Evolutionary conservation across 2,113 vertebrate genomes (phyloP).

Genomic region (Megalops atlanticus): DNA sequence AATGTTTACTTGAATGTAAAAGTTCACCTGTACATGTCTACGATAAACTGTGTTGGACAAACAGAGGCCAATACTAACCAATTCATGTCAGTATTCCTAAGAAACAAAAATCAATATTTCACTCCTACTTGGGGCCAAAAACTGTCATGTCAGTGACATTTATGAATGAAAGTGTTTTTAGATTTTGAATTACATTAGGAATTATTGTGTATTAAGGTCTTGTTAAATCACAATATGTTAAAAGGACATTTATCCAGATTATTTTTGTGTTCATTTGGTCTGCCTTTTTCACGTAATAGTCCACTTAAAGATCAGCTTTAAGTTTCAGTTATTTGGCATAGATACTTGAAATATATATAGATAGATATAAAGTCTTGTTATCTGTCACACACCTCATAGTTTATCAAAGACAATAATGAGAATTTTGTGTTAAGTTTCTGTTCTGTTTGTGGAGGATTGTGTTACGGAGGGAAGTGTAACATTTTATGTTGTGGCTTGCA

Average conservation of each 20-base stretch:
- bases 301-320: background rate
- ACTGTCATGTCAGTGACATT: background rate
- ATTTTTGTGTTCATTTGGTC: constrained; percentile 41
- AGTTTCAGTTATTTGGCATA: background rate
- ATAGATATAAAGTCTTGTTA: background rate
- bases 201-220: constrained; percentile 52
- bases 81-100: constrained; percentile 5
- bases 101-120: background rate
- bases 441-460: too few species aligned
- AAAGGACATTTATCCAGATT: constrained; percentile 60
- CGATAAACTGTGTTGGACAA: background rate
- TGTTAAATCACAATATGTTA: constrained; percentile 53
- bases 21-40: background rate
- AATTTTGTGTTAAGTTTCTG: too few species aligned
- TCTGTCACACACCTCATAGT: background rate
- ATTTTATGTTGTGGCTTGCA: background rate
- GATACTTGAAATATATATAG: background rate
- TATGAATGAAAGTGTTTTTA: constrained; percentile 26
- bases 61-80: too few species aligned
- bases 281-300: constrained; percentile 3
- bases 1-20: background rate
- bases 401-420: too few species aligned
- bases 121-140: background rate
- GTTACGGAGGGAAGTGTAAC: background rate
- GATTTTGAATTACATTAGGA: constrained; percentile 28